A percentile compares a stretch with the other conserved stretches of the same genome.
Conservation (phyloP, 2,888 invertebrate species). For the Brassicogethes aeneus region DNA sequence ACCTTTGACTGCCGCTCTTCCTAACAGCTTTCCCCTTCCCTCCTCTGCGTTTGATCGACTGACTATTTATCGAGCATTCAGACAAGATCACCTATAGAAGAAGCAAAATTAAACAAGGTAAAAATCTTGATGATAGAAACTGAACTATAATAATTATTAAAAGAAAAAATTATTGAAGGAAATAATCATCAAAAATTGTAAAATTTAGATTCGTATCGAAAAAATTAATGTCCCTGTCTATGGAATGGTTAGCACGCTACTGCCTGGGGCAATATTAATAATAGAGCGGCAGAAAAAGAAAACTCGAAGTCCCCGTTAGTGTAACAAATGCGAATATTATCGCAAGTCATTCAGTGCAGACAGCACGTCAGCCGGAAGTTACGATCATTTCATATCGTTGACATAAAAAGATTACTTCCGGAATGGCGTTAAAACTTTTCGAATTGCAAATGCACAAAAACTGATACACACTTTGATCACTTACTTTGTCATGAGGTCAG, state of each 20-base stretch:
- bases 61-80: too few species aligned
- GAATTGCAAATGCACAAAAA: slow-evolving; percentile 1
- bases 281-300: not conserved
- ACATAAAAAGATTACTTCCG: slow-evolving; percentile 18
- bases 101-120: not conserved
- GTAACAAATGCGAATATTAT: slow-evolving; percentile 23
- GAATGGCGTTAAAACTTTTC: not conserved
- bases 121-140: too few species aligned
- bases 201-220: too few species aligned
- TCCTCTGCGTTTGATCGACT: slow-evolving; percentile 15
- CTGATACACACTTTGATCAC: too few species aligned
- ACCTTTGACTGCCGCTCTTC: slow-evolving; percentile 14
- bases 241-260: too few species aligned
- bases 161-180: too few species aligned
- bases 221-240: too few species aligned
- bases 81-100: not conserved
- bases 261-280: too few species aligned
- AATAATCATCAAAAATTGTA: too few species aligned
- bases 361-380: slow-evolving; percentile 19
- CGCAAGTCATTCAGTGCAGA: slow-evolving; percentile 19
- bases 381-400: slow-evolving; percentile 22
- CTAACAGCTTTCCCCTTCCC: slow-evolving; percentile 5
- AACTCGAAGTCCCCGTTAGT: not conserved
- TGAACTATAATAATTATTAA: too few species aligned
- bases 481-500: too few species aligned